phyloP scores from a whole-genome alignment of 2,797 vertebrate genomes.

The Melanotaenia maccullochi region DNA sequence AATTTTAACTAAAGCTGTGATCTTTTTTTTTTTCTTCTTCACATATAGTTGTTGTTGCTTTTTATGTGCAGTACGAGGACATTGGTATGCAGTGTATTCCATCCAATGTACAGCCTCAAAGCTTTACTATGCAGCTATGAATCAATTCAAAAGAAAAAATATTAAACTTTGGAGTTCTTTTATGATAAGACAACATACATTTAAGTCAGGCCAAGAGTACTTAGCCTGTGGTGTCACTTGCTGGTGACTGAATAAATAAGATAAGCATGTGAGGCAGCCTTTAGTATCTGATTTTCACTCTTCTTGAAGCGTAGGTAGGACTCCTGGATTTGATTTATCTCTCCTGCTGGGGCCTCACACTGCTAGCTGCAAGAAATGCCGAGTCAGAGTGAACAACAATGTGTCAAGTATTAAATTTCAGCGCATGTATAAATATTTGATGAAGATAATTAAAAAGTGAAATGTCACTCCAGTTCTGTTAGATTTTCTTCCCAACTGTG shows the following conservation, averaged over 20 bases:
- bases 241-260: slow-evolving; percentile 33
- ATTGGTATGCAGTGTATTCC: background rate
- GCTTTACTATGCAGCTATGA: background rate
- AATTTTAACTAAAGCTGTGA: background rate
- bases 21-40: background rate
- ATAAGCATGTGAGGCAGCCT: slow-evolving; percentile 35
- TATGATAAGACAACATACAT: slow-evolving; percentile 11
- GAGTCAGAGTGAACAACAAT: slow-evolving; percentile 37
- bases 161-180: slow-evolving; percentile 6
- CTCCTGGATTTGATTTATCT: slow-evolving; percentile 44
- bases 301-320: slow-evolving; percentile 44
- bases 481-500: too few species aligned
- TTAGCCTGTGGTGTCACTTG: slow-evolving; percentile 21
- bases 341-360: slow-evolving; percentile 43
- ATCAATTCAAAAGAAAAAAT: slow-evolving; percentile 15
- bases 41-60: background rate
- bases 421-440: slow-evolving; percentile 48
- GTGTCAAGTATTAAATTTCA: slow-evolving; percentile 45
- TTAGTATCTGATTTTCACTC: slow-evolving; percentile 45
- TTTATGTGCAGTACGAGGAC: background rate
- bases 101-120: background rate
- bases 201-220: slow-evolving; percentile 8
- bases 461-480: background rate
- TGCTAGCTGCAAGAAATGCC: slow-evolving; percentile 44
- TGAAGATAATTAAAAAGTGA: slow-evolving; percentile 39